Evolutionary conservation across 2,797 vertebrate genomes (phyloP).

Genomic region (Thaleichthys pacificus): DNA sequence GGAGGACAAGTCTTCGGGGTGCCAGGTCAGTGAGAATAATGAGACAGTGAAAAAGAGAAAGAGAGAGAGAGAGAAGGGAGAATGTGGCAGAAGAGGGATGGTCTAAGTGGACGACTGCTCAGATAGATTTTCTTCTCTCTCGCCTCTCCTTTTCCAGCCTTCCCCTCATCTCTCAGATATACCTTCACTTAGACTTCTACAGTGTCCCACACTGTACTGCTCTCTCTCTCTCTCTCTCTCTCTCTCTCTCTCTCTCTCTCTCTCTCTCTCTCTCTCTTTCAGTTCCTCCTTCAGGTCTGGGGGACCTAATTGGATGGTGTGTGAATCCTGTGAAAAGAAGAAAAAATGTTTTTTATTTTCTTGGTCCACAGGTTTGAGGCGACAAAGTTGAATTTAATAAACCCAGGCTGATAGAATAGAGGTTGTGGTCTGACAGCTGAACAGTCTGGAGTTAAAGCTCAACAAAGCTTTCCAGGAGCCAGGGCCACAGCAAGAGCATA

Average conservation of each 20-base stretch:
- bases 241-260: background rate
- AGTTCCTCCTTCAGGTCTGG: too few relatives aligned
- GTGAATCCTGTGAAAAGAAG: slow-evolving; percentile 46
- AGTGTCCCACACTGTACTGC: too few relatives aligned
- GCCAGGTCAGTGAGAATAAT: slow-evolving; percentile 35
- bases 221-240: background rate
- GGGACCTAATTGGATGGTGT: slow-evolving; percentile 59
- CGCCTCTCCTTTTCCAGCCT: slow-evolving; percentile 29
- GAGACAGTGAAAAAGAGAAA: slow-evolving; percentile 14
- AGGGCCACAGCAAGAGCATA: too few relatives aligned
- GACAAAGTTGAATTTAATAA: slow-evolving; percentile 49
- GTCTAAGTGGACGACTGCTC: background rate
- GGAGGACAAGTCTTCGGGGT: slow-evolving; percentile 21
- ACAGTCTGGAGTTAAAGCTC: slow-evolving; percentile 40
- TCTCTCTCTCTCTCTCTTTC: slow-evolving; percentile 11
- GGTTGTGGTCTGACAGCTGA: slow-evolving; percentile 49
- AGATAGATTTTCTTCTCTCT: background rate
- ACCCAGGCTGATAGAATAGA: slow-evolving; percentile 57
- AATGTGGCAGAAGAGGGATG: slow-evolving; percentile 7
- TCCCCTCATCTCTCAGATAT: slow-evolving; percentile 26
- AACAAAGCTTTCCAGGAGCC: slow-evolving; percentile 25
- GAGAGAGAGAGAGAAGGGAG: background rate
- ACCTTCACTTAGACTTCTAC: too few relatives aligned
- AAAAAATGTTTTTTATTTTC: slow-evolving; percentile 54
- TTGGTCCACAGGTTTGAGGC: slow-evolving; percentile 56